Evolutionary conservation across 2,888 invertebrate genomes (phyloP), one percentile per base, ranked within the genome.

Genomic region (Lepidocyrtoides sp.): DNA sequence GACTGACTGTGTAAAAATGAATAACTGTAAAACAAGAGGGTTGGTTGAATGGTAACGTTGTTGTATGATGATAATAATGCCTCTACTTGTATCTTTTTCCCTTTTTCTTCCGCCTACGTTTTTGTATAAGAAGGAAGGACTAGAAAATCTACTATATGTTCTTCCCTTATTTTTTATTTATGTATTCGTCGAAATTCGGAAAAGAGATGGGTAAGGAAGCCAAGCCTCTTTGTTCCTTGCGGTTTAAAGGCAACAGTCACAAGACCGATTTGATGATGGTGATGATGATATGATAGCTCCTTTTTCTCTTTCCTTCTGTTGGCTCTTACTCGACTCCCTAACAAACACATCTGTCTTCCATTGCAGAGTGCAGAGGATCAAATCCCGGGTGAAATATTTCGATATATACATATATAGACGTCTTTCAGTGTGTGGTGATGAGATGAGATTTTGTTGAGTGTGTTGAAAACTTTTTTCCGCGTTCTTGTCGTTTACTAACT

Each of bases 311-410:
- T 63, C 29, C 0, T 57, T 23, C 23, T 60, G 10, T 60, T 14
- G 17, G 54, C 69, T 83, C 48, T 72, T 89, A 36, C 36, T 7
- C 63, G 48, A 41, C 60, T 75, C 17, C 10, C 8, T 10, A 17
- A 17, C 20, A 0, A 5, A 44, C 60, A 89, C 89, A 89, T 83
- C 77, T 89, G 82, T 69, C 66, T 81, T 54, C 32, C 26, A 23
- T 26, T 23, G 48, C 26, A 75, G 26, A 41, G 54, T 26, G 69
- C 20, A 72, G 20, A 17, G 79, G 83, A 89, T 77, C 57, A 81
- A 89, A 75, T 89, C 89, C 89, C 89, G 89, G 89, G 89, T 89
- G 89, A 84, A 84, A 89, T 89, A 48, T 79, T 54, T n/a, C n/a
- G n/a, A n/a, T n/a, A n/a, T n/a, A n/a, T n/a, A n/a, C n/a, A n/a